phyloP scores from a whole-genome alignment of 2,797 vertebrate species.

The Periparus ater region DNA sequence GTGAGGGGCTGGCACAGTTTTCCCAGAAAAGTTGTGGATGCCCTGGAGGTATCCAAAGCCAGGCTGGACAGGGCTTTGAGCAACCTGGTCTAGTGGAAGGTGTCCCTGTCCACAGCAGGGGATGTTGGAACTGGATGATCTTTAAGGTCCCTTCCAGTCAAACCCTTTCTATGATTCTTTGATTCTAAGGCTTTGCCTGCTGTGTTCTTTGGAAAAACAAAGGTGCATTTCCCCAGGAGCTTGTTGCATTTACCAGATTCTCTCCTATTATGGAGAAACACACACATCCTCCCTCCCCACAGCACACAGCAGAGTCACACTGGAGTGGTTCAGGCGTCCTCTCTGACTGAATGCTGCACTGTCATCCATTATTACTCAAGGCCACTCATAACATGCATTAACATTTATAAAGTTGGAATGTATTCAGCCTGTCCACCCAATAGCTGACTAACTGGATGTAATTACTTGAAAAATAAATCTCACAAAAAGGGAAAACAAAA shows the following conservation, averaged over 20 bases:
- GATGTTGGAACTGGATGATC: background rate
- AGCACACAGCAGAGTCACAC: background rate
- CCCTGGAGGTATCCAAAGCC: background rate
- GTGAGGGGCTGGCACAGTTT: background rate
- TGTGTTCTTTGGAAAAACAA: background rate
- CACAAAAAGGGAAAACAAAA: background rate
- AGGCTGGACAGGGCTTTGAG: background rate
- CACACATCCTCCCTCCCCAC: background rate
- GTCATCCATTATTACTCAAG: conserved; percentile 30
- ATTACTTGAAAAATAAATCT: conserved; percentile 3
- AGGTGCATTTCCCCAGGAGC: background rate
- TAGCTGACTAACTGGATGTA: conserved; percentile 15
- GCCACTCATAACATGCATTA: background rate
- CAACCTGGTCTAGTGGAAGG: background rate
- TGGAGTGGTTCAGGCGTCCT: background rate
- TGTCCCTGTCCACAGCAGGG: background rate
- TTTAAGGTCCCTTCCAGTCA: background rate
- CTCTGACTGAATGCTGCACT: background rate
- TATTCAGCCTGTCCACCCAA: conserved; percentile 32
- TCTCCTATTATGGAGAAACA: background rate
- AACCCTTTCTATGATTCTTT: background rate
- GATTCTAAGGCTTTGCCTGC: background rate
- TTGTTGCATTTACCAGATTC: background rate
- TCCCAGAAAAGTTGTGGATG: background rate
- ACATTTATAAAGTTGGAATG: conserved; percentile 34